These are phyloP conservation scores for Scaptomyza montana DNA, from an alignment of 1,140 invertebrate species.

Conservation along the genomic window DNA sequence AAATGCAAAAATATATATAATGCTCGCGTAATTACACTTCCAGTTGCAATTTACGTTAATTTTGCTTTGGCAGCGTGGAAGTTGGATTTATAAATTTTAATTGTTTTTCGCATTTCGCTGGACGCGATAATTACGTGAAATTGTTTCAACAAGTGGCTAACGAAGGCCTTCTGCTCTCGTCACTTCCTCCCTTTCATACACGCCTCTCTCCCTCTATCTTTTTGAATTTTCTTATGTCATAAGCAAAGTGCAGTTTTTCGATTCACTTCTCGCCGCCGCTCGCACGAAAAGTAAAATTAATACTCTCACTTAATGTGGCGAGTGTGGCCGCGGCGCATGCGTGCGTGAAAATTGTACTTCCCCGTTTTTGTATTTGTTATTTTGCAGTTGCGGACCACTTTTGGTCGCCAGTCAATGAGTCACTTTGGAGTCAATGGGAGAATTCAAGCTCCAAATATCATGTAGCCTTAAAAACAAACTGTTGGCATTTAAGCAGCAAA, in stretches of 20 bases:
- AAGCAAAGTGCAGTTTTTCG: slow-evolving; percentile 21
- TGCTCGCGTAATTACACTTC: slow-evolving; percentile 44
- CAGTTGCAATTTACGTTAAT: slow-evolving; percentile 50
- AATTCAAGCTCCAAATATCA: slow-evolving; percentile 36
- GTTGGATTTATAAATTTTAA: slow-evolving; percentile 53
- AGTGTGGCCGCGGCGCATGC: slow-evolving; percentile 54
- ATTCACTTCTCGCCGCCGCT: neutral
- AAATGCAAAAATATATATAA: slow-evolving; percentile 37
- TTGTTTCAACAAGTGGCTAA: slow-evolving; percentile 26
- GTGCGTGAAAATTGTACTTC: slow-evolving; percentile 76
- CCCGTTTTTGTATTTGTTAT: slow-evolving; percentile 24
- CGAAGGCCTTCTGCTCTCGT: neutral
- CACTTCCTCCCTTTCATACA: neutral
- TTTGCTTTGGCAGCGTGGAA: slow-evolving; percentile 35
- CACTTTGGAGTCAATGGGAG: slow-evolving; percentile 30
- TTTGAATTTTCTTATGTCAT: slow-evolving; percentile 57
- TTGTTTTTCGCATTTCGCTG: slow-evolving; percentile 41
- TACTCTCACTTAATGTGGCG: slow-evolving; percentile 65
- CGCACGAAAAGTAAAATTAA: slow-evolving; percentile 67
- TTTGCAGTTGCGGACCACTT: neutral
- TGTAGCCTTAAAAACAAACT: neutral
- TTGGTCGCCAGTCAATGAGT: slow-evolving; percentile 5
- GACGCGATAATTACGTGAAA: slow-evolving; percentile 39
- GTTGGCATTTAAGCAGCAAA: slow-evolving; percentile 61
- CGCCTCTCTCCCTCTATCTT: neutral